Percentiles rank a stretch among this genome's conserved stretches.
phyloP scores from a whole-genome alignment of 2,113 vertebrate species.

The Todiramphus saurophagus region DNA sequence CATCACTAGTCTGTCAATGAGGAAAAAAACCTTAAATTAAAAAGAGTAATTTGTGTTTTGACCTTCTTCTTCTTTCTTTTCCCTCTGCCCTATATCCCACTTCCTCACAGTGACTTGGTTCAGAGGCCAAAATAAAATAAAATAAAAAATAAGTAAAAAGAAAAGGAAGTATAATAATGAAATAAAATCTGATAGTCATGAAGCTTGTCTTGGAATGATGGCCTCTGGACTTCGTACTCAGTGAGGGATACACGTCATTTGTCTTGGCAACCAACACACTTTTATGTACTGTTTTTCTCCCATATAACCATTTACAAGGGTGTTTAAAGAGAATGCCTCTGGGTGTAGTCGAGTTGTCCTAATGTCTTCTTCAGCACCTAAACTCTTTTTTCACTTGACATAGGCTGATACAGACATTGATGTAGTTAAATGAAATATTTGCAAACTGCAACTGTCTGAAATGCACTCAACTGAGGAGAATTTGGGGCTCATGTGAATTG shows the following conservation, averaged over 20 bases:
- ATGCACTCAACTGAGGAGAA: neutral
- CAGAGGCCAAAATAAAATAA: neutral
- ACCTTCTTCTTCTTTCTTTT: neutral
- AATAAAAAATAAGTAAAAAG: neutral
- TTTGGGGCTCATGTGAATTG: neutral
- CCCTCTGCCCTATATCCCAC: neutral
- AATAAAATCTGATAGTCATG: neutral
- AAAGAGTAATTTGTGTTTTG: neutral
- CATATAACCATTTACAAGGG: neutral
- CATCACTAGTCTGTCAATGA: neutral
- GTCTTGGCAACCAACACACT: neutral
- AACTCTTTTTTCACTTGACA: neutral
- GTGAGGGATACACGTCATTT: neutral
- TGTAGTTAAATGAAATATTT: neutral
- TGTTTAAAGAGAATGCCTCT: neutral
- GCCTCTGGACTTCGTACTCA: neutral
- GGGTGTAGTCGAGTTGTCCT: neutral
- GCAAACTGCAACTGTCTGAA: neutral
- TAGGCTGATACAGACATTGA: neutral
- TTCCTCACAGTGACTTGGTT: neutral
- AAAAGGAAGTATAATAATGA: neutral
- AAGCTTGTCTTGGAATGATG: neutral
- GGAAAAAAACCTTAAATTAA: neutral
- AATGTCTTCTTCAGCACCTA: neutral
- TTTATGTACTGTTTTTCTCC: fast-evolving